phyloP scores from a whole-genome alignment of 2,888 invertebrate genomes.

The Hirtodrosophila confusa region DNA sequence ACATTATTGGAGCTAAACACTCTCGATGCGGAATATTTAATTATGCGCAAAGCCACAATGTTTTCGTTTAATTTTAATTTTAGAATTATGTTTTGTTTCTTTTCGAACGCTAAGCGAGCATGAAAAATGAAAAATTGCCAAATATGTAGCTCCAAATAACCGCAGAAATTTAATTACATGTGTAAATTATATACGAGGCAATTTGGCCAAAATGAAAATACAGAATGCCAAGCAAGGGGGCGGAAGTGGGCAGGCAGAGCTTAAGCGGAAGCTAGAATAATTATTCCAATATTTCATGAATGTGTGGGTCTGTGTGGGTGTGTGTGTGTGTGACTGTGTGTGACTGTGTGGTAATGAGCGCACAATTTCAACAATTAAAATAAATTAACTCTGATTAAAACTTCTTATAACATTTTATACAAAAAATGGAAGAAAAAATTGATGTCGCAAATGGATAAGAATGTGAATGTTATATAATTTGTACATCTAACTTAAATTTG shows the following conservation, averaged over 20 bases:
- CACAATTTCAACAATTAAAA: slow-evolving; percentile 24
- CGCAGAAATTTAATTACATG: slow-evolving; percentile 72
- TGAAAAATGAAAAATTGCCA: slow-evolving; percentile 48
- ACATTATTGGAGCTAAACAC: slow-evolving; percentile 15
- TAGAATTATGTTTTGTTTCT: background rate
- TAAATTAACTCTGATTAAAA: slow-evolving; percentile 6
- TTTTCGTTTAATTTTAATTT: slow-evolving; percentile 8
- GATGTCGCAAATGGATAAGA: too few relatives aligned
- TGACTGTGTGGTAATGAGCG: slow-evolving; percentile 1
- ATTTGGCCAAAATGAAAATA: slow-evolving; percentile 32
- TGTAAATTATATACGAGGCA: slow-evolving; percentile 62
- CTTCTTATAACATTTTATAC: too few relatives aligned
- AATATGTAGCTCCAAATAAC: slow-evolving; percentile 43
- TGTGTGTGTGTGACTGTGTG: background rate
- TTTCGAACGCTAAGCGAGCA: slow-evolving; percentile 11
- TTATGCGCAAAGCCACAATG: slow-evolving; percentile 47
- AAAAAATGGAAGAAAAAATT: too few relatives aligned
- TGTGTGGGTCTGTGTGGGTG: background rate
- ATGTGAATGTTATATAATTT: too few relatives aligned
- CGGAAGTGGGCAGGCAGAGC: background rate
- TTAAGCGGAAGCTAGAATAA: slow-evolving; percentile 26
- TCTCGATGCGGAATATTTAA: slow-evolving; percentile 43
- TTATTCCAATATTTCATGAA: slow-evolving; percentile 33
- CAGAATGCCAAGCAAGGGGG: background rate
- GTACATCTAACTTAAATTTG: too few relatives aligned